Base-by-base conservation (phyloP, 2,113 vertebrate species). In the Stegastes partitus region DNA sequence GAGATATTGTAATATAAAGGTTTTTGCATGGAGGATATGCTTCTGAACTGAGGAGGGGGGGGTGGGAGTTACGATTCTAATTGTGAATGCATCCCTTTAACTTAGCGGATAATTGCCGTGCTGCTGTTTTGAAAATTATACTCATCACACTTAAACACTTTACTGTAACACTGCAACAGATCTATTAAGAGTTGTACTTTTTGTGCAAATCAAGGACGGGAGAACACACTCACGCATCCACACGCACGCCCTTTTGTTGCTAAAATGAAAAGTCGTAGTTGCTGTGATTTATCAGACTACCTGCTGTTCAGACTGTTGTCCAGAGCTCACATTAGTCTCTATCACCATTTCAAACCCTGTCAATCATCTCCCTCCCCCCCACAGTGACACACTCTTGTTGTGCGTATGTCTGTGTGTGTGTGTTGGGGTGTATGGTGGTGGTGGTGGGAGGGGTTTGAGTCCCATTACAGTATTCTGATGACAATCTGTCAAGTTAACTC, bases 401-500 rank as follows among this genome's bases (percentile, higher is more conserved):
- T 76, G 79, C 69, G 58, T 37, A 16, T 69, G 44, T 14, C n/a
- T 66, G 39, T 55, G 51, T 56, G 47, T 65, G 21, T 59, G 22
- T 54, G 31, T 16, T 21, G 15, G n/a, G n/a, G 25, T 58, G 54
- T 16, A 10, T n/a, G n/a, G n/a, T n/a, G n/a, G n/a, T n/a, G n/a
- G n/a, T n/a, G n/a, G n/a, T n/a, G n/a, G 34, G 55, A 14, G 58
- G 31, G 26, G 37, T 26, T 34, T 75, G 79, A 87, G 89, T 86
- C 89, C 79, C 71, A 92, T 94, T 94, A 93, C 86, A 81, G 78
- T 75, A 85, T 89, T 88, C 68, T 87, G 87, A 91, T 93, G 90
- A 91, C 89, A 92, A 70, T 91, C 90, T 92, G 92, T 92, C 91
- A 93, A 85, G 87, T 82, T 82, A 87, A 93, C 82, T 90, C 87